Conservation (phyloP, 2,113 vertebrate species). For the Illadopsis cleaveri region DNA sequence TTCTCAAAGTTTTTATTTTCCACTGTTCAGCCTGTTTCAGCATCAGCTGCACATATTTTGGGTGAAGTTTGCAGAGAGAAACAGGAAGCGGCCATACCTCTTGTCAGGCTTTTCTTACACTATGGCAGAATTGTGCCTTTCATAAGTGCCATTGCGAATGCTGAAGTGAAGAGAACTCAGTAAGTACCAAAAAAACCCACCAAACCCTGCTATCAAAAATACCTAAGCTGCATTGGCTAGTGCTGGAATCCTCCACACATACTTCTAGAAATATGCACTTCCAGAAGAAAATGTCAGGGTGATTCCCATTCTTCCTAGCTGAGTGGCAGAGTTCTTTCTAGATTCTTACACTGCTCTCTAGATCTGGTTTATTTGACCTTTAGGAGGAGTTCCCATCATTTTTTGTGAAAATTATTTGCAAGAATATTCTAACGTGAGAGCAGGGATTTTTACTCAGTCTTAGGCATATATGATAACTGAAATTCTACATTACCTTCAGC, state of each 20-base stretch:
- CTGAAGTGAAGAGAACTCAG: constrained; percentile 97
- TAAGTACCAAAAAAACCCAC: constrained; percentile 71
- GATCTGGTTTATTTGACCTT: not conserved
- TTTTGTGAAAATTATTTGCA: not conserved
- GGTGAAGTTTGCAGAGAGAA: constrained; percentile 98
- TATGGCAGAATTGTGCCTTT: constrained; percentile 96
- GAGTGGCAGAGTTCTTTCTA: not conserved
- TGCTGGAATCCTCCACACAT: not conserved
- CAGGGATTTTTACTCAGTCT: not conserved
- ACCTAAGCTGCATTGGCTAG: not conserved
- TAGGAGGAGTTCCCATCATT: not conserved
- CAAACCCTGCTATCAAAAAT: not conserved
- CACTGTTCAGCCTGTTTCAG: constrained; percentile 87
- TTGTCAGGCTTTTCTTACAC: constrained; percentile 94
- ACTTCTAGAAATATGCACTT: not conserved
- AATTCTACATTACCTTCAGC: not conserved
- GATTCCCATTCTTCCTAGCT: not conserved
- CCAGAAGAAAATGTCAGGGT: not conserved
- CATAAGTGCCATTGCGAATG: constrained; percentile 92
- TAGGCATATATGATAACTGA: not conserved
- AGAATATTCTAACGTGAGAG: not conserved
- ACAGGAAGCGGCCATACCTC: constrained; percentile 94
- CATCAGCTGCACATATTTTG: constrained; percentile 90
- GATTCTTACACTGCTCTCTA: not conserved
- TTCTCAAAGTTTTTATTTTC: not conserved